Conservation (phyloP, 2,113 vertebrate genomes). For the Eolophus roseicapilla region DNA sequence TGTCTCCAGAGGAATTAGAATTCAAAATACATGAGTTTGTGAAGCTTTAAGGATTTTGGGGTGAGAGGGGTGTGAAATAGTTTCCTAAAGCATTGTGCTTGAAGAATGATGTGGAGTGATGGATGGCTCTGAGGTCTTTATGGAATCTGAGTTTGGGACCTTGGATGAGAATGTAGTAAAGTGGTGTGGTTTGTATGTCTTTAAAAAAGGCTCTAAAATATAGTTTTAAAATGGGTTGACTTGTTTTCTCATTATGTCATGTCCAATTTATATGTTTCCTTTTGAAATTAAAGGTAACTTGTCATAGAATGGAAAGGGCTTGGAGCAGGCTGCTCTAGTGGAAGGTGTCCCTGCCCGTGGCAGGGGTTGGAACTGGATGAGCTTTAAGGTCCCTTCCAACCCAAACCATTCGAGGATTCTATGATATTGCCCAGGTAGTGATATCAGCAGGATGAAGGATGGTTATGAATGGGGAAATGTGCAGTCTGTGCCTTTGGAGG, state of each 20-base stretch:
- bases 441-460: neutral
- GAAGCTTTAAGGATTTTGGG: neutral
- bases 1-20: neutral
- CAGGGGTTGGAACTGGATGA: neutral
- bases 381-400: neutral
- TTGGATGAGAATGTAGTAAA: neutral
- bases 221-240: accelerated
- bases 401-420: neutral
- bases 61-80: neutral
- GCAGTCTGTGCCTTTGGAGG: neutral
- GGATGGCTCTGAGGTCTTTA: neutral
- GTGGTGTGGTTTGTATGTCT: neutral
- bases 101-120: neutral
- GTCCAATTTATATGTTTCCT: neutral
- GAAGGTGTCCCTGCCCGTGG: neutral
- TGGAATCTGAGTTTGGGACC: neutral
- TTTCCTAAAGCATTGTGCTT: neutral
- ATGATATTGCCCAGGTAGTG: neutral
- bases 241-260: neutral
- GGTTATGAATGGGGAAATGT: neutral
- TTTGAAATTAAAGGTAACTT: neutral
- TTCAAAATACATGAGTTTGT: neutral
- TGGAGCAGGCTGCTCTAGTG: neutral
- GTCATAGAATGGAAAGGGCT: neutral
- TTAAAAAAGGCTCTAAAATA: neutral